A percentile compares a stretch with the other conserved stretches of the same genome.
Conservation (phyloP, 2,113 vertebrate species). For the Caranx melampygus region DNA sequence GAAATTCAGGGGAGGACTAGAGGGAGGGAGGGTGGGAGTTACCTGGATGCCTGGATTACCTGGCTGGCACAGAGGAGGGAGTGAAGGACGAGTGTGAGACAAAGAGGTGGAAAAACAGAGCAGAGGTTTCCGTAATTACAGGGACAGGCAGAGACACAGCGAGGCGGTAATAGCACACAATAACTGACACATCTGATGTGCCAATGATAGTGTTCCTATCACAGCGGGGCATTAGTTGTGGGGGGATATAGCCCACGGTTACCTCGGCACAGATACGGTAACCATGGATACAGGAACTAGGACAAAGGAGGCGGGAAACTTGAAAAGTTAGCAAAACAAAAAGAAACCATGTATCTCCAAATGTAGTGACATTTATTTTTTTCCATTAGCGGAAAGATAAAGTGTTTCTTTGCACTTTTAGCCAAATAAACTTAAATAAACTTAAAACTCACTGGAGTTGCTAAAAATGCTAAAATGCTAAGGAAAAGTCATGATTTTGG, state of each 20-base stretch:
- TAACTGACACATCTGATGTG: conserved; percentile 68
- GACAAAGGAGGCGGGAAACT: too few species aligned
- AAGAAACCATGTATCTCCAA: too few species aligned
- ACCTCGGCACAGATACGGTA: conserved; percentile 19
- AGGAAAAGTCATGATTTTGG: too few species aligned
- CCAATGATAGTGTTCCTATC: conserved; percentile 70
- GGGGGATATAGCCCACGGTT: conserved; percentile 17
- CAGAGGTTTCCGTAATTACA: conserved; percentile 70
- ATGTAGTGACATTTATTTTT: too few species aligned
- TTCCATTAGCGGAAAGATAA: too few species aligned
- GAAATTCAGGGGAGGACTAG: conserved; percentile 16
- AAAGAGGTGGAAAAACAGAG: conserved; percentile 67
- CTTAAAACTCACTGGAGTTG: too few species aligned
- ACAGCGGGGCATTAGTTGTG: background rate
- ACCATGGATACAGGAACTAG: background rate
- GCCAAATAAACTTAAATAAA: too few species aligned
- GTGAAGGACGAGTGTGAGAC: conserved; percentile 53
- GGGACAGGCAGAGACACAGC: conserved; percentile 68
- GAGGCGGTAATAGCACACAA: conserved; percentile 69
- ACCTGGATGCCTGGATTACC: conserved; percentile 56
- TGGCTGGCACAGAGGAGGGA: conserved; percentile 52
- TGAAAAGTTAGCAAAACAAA: background rate
- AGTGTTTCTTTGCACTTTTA: too few species aligned
- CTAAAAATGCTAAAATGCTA: too few species aligned
- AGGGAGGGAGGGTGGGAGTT: conserved; percentile 20